These are phyloP conservation scores for Atta texana DNA, from an alignment of 1,140 invertebrate species.

Conservation along the genomic window DNA sequence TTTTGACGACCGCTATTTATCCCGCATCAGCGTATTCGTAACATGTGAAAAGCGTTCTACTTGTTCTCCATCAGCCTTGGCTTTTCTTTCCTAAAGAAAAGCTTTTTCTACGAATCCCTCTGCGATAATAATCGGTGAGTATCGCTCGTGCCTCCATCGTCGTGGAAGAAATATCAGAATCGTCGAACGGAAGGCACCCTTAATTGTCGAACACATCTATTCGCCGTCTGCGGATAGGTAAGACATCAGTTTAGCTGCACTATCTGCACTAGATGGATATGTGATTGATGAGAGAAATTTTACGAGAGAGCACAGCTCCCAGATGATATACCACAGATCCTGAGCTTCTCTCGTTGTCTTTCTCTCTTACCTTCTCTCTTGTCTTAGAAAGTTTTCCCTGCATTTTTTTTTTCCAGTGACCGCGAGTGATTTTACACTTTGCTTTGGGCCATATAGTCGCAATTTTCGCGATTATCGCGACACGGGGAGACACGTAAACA, in stretches of 20 bases:
- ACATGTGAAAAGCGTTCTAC: background rate
- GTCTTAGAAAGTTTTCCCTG: constrained; percentile 20
- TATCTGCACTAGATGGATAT: constrained; percentile 1
- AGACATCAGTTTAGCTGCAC: background rate
- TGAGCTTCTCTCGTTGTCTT: background rate
- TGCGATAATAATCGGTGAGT: background rate
- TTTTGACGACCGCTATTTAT: background rate
- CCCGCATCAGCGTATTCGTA: background rate
- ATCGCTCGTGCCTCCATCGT: background rate
- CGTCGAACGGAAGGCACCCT: background rate
- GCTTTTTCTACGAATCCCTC: background rate
- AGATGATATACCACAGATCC: background rate
- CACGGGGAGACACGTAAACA: constrained; percentile 1
- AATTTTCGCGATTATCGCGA: background rate
- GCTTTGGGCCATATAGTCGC: background rate
- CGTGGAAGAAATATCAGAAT: background rate
- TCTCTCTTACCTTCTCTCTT: background rate
- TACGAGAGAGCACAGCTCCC: background rate
- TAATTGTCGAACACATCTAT: background rate
- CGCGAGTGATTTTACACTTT: constrained; percentile 1
- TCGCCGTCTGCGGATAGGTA: constrained; percentile 6
- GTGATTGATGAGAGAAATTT: too few species aligned
- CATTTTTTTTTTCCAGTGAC: constrained; percentile 3
- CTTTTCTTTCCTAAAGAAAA: background rate
- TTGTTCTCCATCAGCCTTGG: background rate